Conservation (phyloP, 2,888 invertebrate species). For the Campoplex nolae region DNA sequence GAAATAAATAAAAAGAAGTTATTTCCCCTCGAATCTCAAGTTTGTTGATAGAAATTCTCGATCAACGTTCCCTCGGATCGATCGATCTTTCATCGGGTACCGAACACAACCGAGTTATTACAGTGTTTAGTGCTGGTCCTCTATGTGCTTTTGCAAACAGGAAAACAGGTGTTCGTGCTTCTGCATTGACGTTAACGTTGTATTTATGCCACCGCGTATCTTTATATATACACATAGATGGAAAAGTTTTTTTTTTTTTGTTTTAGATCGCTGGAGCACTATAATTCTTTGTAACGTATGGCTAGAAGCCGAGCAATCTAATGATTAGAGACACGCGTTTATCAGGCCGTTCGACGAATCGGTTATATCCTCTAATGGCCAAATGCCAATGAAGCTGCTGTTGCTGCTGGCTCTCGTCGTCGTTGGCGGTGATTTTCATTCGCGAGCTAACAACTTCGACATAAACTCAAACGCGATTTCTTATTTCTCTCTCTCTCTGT, state of each 20-base stretch:
- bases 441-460: conserved; percentile 33
- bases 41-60: conserved; percentile 17
- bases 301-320: conserved; percentile 33
- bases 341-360: conserved; percentile 68
- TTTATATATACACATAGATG: conserved; percentile 2
- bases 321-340: conserved; percentile 64
- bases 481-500: background rate
- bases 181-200: conserved; percentile 18
- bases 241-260: conserved; percentile 28
- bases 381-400: conserved; percentile 60
- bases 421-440: conserved; percentile 47
- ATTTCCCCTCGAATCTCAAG: conserved; percentile 17
- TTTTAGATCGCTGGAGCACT: conserved; percentile 28
- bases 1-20: background rate
- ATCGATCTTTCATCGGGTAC: conserved; percentile 52
- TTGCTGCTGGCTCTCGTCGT: conserved; percentile 5
- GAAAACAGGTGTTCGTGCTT: conserved; percentile 59
- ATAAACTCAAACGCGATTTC: conserved; percentile 25
- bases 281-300: conserved; percentile 45
- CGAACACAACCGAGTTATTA: conserved; percentile 34
- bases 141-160: conserved; percentile 17
- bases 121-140: conserved; percentile 1
- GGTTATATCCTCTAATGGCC: conserved; percentile 70
- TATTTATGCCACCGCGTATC: background rate
- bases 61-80: conserved; percentile 16